A percentile compares a stretch with the other conserved stretches of the same genome.
Evolutionary conservation across 2,113 vertebrate genomes (phyloP).

Genomic region (Anseranas semipalmata): DNA sequence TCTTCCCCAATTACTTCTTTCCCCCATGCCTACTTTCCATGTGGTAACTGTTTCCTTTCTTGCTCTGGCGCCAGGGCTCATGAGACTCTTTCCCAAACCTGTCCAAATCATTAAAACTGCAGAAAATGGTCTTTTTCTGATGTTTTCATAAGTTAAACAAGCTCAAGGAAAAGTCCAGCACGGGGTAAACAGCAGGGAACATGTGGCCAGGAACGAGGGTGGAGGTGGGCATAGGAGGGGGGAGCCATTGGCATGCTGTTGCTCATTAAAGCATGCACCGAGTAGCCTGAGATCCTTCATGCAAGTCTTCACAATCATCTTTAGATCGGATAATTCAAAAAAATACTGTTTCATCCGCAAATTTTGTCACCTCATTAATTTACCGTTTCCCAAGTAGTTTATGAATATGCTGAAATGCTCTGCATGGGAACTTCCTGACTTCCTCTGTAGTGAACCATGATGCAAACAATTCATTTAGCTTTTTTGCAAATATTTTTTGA

Average conservation of each 20-base stretch:
- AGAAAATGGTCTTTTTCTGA: not conserved
- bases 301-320: not conserved
- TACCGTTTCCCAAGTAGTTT: not conserved
- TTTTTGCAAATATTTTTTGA: slow-evolving; percentile 1
- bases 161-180: not conserved
- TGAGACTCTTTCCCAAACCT: not conserved
- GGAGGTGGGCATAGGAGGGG: not conserved
- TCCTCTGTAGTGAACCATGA: not conserved
- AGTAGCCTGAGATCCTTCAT: not conserved
- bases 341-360: not conserved
- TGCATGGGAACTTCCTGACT: not conserved
- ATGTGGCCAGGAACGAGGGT: not conserved
- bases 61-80: not conserved
- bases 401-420: not conserved
- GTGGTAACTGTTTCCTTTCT: not conserved
- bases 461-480: not conserved
- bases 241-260: not conserved
- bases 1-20: not conserved
- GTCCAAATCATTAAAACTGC: not conserved
- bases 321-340: not conserved
- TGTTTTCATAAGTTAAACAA: not conserved
- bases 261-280: not conserved
- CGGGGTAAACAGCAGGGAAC: not conserved
- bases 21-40: not conserved
- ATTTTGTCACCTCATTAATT: slow-evolving; percentile 27